Conservation (phyloP, 2,888 invertebrate species). For the Cancer borealis region DNA sequence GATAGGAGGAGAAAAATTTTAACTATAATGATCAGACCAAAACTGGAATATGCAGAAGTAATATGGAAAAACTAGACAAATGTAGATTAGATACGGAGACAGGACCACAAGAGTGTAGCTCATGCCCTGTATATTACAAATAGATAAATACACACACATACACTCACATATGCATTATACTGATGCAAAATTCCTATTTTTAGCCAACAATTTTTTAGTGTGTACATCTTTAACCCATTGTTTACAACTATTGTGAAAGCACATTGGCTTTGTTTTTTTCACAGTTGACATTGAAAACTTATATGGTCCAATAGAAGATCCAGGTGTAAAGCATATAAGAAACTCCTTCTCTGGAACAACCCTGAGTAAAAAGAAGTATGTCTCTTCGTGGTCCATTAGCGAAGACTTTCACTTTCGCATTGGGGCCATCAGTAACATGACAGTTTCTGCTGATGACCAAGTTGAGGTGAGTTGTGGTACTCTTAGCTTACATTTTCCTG, state of each 20-base stretch:
- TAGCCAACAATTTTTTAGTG: too few relatives aligned
- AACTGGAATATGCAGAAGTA: too few relatives aligned
- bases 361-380: constrained; percentile 83
- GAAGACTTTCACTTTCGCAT: constrained; percentile 86
- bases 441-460: constrained; percentile 87
- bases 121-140: too few relatives aligned
- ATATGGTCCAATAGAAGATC: constrained; percentile 82
- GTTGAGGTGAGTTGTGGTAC: constrained; percentile 84
- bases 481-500: not conserved
- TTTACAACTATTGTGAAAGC: not conserved
- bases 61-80: too few relatives aligned
- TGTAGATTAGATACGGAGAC: too few relatives aligned
- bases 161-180: too few relatives aligned
- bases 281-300: constrained; percentile 82
- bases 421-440: constrained; percentile 87
- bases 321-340: constrained; percentile 82
- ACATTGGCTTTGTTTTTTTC: constrained; percentile 71
- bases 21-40: too few relatives aligned
- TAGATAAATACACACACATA: too few relatives aligned
- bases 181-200: too few relatives aligned
- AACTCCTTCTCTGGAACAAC: constrained; percentile 85
- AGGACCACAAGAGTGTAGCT: too few relatives aligned
- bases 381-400: constrained; percentile 87
- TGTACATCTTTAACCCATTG: not conserved
- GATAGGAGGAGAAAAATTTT: too few relatives aligned